phyloP scores from a whole-genome alignment of 2,797 vertebrate species.

The Parauchenoglanis ngamensis region DNA sequence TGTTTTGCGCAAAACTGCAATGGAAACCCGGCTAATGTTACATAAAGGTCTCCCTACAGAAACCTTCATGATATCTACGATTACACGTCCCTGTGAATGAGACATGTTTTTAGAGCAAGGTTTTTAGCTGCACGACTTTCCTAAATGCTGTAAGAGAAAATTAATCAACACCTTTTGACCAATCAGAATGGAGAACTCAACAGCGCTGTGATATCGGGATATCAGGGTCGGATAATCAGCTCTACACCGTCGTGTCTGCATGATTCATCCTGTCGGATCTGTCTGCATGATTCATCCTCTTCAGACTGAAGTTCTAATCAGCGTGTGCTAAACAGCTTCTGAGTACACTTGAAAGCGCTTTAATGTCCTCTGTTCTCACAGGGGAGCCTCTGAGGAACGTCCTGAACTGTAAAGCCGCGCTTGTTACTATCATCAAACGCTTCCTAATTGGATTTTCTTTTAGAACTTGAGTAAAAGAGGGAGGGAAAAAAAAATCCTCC shows the following conservation, averaged over 20 bases:
- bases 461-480: slow-evolving; percentile 33
- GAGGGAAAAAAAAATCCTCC: slow-evolving; percentile 24
- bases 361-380: slow-evolving; percentile 41
- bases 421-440: slow-evolving; percentile 54
- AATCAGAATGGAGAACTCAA: background rate
- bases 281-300: slow-evolving; percentile 18
- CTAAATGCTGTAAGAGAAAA: background rate
- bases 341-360: slow-evolving; percentile 44
- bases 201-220: background rate
- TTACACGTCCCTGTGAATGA: background rate
- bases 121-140: background rate
- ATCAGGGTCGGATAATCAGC: slow-evolving; percentile 7
- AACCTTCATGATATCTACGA: background rate
- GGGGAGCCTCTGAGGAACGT: slow-evolving; percentile 38
- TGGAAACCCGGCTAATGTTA: too few species aligned
- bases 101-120: background rate
- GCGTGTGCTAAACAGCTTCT: slow-evolving; percentile 24
- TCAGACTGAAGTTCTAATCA: slow-evolving; percentile 37
- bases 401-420: slow-evolving; percentile 36
- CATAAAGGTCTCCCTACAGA: background rate
- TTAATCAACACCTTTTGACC: background rate
- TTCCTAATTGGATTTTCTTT: slow-evolving; percentile 55
- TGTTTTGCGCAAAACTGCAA: too few species aligned
- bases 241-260: background rate
- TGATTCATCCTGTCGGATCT: slow-evolving; percentile 29